Evolutionary conservation across 2,888 invertebrate species (phyloP).

Genomic region (Leptopterna dolabrata): DNA sequence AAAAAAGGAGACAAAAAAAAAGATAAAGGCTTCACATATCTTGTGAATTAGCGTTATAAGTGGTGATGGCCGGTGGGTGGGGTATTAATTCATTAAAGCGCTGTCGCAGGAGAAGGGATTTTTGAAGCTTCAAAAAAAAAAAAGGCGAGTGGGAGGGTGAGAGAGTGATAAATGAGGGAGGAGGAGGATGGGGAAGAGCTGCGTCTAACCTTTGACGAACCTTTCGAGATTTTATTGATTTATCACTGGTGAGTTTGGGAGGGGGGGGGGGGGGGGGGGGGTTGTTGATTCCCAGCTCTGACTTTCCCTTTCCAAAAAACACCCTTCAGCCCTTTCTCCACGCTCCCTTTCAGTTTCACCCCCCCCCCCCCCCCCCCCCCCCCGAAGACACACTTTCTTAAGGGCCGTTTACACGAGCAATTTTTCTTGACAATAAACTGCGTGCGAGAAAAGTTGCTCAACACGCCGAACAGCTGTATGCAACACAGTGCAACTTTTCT

Average conservation of each 20-base stretch:
- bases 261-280: background rate
- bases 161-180: background rate
- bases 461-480: too few relatives aligned
- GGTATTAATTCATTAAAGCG: constrained; percentile 22
- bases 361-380: background rate
- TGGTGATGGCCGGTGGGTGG: background rate
- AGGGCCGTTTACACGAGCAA: too few relatives aligned
- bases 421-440: too few relatives aligned
- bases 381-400: too few relatives aligned
- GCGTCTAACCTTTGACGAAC: constrained; percentile 52
- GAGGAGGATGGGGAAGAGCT: background rate
- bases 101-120: background rate
- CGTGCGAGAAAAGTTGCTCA: too few relatives aligned
- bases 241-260: constrained; percentile 14
- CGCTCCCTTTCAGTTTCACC: background rate
- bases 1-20: background rate
- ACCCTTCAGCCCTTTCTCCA: background rate
- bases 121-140: background rate
- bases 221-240: constrained; percentile 54
- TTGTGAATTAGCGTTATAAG: constrained; percentile 2
- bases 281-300: constrained; percentile 52
- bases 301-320: constrained; percentile 54
- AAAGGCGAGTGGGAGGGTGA: background rate
- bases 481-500: too few relatives aligned
- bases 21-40: background rate